Evolutionary conservation across 2,888 invertebrate species (phyloP).

Genomic region (Agrotis segetum): DNA sequence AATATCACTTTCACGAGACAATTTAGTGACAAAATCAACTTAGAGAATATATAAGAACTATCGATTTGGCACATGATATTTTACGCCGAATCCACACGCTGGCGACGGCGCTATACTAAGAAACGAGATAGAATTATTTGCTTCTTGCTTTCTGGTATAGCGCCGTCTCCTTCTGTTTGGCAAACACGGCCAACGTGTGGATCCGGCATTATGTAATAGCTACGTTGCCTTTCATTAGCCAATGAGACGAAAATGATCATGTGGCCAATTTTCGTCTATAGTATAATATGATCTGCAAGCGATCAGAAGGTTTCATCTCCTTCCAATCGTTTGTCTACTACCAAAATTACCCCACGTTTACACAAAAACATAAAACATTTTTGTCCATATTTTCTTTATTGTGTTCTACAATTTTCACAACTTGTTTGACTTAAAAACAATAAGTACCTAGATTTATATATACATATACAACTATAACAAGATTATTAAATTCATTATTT

Average conservation of each 20-base stretch:
- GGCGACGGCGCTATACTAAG: too few relatives aligned
- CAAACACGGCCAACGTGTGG: too few relatives aligned
- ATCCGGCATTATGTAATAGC: background rate
- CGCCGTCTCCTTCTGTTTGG: too few relatives aligned
- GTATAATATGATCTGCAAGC: conserved; percentile 29
- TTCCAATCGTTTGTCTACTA: conserved; percentile 12
- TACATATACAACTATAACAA: too few relatives aligned
- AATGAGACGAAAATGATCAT: conserved; percentile 1
- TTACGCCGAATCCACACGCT: too few relatives aligned
- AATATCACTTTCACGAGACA: conserved; percentile 2
- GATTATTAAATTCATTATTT: too few relatives aligned
- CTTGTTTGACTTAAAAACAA: too few relatives aligned
- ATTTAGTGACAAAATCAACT: conserved; percentile 25
- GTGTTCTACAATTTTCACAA: too few relatives aligned
- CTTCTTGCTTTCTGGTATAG: too few relatives aligned
- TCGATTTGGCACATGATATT: conserved; percentile 15
- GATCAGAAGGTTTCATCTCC: conserved; percentile 11
- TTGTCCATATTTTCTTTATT: background rate
- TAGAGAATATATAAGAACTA: conserved; percentile 21
- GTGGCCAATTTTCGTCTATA: conserved; percentile 9
- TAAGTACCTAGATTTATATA: too few relatives aligned
- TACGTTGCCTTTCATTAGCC: background rate
- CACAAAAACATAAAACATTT: conserved; percentile 7
- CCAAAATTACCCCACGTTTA: conserved; percentile 15
- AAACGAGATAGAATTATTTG: too few relatives aligned